These are phyloP conservation scores for Epizoanthus scotinus DNA, from an alignment of 92 coral and sea anemone species.

Conservation along the genomic window DNA sequence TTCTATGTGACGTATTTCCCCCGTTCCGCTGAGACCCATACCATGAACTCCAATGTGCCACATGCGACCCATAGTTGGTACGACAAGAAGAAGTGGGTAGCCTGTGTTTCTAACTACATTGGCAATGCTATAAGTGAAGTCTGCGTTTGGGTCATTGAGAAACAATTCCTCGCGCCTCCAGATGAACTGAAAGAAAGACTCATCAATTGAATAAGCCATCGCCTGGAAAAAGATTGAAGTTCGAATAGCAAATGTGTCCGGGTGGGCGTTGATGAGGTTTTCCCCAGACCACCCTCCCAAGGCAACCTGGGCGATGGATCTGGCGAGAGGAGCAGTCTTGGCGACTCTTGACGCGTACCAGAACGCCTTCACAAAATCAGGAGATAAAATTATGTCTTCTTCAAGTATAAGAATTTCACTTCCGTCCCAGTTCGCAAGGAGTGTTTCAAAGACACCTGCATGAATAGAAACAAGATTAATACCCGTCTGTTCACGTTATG, in stretches of 20 bases:
- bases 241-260: constrained; percentile 48
- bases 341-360: constrained; percentile 42
- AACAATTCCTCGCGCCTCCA: constrained; percentile 36
- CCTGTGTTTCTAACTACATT: not conserved
- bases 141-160: constrained; percentile 23
- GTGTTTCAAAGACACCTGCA: not conserved
- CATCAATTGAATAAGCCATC: constrained; percentile 46
- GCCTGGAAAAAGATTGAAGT: constrained; percentile 35
- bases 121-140: constrained; percentile 40
- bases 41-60: constrained; percentile 42
- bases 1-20: not conserved
- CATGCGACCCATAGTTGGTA: constrained; percentile 42
- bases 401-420: constrained; percentile 39
- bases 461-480: not conserved
- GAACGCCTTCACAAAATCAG: constrained; percentile 40
- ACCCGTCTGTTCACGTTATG: too few species aligned
- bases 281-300: constrained; percentile 53
- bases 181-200: constrained; percentile 32
- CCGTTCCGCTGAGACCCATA: too few species aligned
- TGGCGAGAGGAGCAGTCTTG: constrained; percentile 1
- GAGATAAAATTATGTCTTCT: constrained; percentile 44
- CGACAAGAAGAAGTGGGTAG: not conserved
- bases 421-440: constrained; percentile 4
- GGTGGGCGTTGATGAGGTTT: constrained; percentile 50
- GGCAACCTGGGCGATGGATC: constrained; percentile 32